These are phyloP conservation scores for Zoroaster sp. DNA, from an alignment of 53 echinoderm and acorn worm genomes.

Conservation along the genomic window DNA sequence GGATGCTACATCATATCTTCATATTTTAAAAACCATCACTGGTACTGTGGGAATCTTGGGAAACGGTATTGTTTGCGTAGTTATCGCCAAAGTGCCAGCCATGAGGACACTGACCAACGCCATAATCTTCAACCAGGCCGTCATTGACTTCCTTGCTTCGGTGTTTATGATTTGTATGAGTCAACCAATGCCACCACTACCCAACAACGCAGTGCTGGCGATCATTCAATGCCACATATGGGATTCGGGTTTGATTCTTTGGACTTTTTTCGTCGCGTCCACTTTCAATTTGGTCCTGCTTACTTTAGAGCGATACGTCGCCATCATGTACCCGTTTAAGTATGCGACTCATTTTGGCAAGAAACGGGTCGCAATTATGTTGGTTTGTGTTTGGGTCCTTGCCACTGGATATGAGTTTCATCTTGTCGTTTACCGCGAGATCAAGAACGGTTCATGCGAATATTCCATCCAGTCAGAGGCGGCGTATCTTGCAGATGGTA, in stretches of 20 bases:
- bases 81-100: conserved; percentile 40
- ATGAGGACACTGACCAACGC: conserved; percentile 52
- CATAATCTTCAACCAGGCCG: conserved; percentile 62
- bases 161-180: conserved; percentile 21
- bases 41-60: conserved; percentile 53
- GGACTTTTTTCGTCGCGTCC: conserved; percentile 64
- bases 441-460: not conserved
- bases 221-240: conserved; percentile 53
- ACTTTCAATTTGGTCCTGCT: conserved; percentile 59
- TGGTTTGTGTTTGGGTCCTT: not conserved
- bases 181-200: not conserved
- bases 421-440: not conserved
- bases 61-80: conserved; percentile 54
- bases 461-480: not conserved
- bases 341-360: not conserved
- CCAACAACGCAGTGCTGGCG: not conserved
- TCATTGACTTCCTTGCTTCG: conserved; percentile 45
- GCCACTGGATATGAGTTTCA: not conserved
- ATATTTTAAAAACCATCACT: not conserved
- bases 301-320: conserved; percentile 60
- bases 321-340: conserved; percentile 60
- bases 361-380: not conserved
- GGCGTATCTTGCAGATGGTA: conserved; percentile 8
- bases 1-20: not conserved
- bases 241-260: conserved; percentile 7